Conservation (phyloP, 2,888 invertebrate genomes). For the Drosophila peninsularis region DNA sequence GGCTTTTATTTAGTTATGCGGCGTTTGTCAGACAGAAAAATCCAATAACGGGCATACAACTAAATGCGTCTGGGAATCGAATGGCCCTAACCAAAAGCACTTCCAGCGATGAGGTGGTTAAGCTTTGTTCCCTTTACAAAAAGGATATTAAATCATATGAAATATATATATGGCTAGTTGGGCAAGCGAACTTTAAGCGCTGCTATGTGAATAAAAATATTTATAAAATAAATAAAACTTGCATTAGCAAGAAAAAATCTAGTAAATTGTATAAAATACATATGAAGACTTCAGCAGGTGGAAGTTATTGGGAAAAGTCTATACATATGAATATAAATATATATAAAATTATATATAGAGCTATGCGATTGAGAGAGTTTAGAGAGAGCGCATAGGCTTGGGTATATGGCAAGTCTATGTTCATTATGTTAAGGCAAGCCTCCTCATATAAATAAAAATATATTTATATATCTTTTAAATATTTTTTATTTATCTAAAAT, state of each 20-base stretch:
- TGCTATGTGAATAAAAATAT: neutral
- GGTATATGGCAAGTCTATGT: no score
- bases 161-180: neutral
- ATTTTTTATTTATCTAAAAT: no score
- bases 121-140: slow-evolving; percentile 17
- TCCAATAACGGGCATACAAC: slow-evolving; percentile 52
- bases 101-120: slow-evolving; percentile 51
- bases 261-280: no score
- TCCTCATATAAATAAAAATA: no score
- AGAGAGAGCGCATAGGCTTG: no score
- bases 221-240: no score
- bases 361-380: no score
- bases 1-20: slow-evolving; percentile 66
- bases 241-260: no score
- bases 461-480: no score
- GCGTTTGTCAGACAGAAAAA: slow-evolving; percentile 52
- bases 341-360: neutral
- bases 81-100: slow-evolving; percentile 29
- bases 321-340: neutral
- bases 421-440: no score
- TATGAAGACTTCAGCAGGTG: no score
- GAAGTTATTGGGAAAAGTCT: neutral
- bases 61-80: slow-evolving; percentile 58
- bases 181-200: slow-evolving; percentile 7
- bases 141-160: neutral